These are phyloP conservation scores for Rhabdomys dilectus DNA, from an alignment of 2,113 vertebrate species.

Conservation along the genomic window DNA sequence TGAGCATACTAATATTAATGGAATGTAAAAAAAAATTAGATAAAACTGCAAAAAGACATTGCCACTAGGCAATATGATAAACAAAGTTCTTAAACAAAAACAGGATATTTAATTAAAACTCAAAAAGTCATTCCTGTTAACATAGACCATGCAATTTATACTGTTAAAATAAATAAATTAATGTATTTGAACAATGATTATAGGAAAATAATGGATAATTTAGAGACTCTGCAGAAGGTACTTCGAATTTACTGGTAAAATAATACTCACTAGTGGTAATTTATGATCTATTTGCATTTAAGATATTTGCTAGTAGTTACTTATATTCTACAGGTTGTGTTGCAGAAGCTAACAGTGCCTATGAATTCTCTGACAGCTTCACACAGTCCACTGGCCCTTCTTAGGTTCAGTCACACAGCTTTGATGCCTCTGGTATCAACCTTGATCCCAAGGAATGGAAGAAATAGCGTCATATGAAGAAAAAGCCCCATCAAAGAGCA, in stretches of 20 bases:
- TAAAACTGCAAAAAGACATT: neutral
- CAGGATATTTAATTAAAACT: neutral
- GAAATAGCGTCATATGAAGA: neutral
- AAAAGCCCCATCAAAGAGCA: conserved; percentile 34
- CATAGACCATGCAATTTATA: neutral
- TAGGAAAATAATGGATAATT: neutral
- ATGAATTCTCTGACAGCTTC: neutral
- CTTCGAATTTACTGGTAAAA: neutral
- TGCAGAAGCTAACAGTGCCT: neutral
- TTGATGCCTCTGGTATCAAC: neutral
- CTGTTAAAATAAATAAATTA: neutral
- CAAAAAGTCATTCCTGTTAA: neutral
- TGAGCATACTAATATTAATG: neutral
- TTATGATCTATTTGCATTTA: neutral
- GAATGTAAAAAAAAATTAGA: neutral
- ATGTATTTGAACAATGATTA: neutral
- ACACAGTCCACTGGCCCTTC: neutral
- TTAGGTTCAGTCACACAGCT: neutral
- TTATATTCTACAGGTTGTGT: neutral
- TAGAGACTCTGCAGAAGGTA: neutral
- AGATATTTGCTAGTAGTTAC: neutral
- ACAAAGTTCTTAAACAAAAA: neutral
- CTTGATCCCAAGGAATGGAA: neutral
- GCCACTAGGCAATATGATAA: neutral
- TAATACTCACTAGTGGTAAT: neutral